phyloP scores from a whole-genome alignment of 2,113 vertebrate species.

The Scalopus aquaticus region DNA sequence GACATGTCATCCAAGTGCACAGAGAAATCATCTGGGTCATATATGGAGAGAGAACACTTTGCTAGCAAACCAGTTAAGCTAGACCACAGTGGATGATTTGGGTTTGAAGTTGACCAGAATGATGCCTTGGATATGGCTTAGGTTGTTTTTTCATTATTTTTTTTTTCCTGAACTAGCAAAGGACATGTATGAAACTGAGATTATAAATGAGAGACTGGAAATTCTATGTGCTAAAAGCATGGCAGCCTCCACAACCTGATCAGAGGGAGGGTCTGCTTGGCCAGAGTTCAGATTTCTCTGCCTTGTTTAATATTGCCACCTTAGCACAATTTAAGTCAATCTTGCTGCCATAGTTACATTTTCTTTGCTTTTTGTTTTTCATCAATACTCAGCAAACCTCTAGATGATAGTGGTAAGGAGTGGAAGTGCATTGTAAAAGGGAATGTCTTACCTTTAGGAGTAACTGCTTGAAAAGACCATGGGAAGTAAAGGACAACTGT shows the following conservation, averaged over 20 bases:
- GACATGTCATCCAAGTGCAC: neutral
- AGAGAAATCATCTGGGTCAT: neutral
- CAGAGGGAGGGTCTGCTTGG: neutral
- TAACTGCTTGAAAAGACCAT: neutral
- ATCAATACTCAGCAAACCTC: neutral
- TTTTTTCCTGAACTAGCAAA: neutral
- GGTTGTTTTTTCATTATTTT: neutral
- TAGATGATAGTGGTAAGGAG: neutral
- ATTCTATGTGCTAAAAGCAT: neutral
- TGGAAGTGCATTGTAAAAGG: neutral
- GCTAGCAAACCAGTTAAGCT: neutral
- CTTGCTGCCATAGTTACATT: neutral
- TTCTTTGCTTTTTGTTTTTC: neutral
- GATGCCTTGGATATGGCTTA: neutral
- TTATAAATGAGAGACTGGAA: neutral
- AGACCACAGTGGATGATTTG: neutral
- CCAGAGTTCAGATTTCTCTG: neutral
- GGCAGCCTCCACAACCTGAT: neutral
- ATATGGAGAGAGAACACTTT: neutral
- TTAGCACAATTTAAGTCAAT: neutral
- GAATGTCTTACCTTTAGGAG: neutral
- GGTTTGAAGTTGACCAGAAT: neutral
- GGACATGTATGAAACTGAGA: neutral
- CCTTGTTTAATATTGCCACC: neutral
- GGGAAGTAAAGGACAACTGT: neutral